A percentile compares a stretch with the other conserved stretches of the same genome.
Conservation (phyloP, 2,797 vertebrate genomes). For the Carcharodon carcharias region DNA sequence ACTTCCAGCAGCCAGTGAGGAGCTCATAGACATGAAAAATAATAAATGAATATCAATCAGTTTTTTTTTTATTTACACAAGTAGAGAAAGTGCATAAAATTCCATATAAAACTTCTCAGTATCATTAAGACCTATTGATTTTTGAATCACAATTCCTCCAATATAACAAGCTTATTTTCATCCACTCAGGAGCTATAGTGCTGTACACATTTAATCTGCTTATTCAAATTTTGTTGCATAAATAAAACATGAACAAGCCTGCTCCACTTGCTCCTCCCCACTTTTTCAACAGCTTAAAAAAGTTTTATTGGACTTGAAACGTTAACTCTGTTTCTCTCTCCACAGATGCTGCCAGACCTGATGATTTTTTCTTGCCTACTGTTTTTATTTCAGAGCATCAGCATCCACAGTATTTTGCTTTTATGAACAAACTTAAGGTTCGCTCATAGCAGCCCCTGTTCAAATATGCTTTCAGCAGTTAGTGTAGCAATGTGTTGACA, state of each 20-base stretch:
- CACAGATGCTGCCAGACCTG: too few species aligned
- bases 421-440: background rate
- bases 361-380: too few species aligned
- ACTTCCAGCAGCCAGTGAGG: background rate
- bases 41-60: background rate
- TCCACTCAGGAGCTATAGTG: background rate
- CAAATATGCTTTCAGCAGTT: background rate
- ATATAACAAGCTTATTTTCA: background rate
- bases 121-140: background rate
- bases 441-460: background rate
- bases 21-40: background rate
- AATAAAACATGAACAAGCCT: too few species aligned
- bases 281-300: too few species aligned
- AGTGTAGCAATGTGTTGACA: background rate
- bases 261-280: too few species aligned
- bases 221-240: background rate
- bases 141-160: background rate
- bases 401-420: too few species aligned
- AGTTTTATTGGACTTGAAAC: too few species aligned
- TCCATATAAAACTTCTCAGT: background rate
- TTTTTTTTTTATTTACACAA: background rate
- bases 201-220: background rate
- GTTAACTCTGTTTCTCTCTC: too few species aligned
- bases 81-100: background rate
- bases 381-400: too few species aligned